Evolutionary conservation across 1,140 invertebrate species (phyloP), one percentile per base, ranked within the genome.

Genomic region (Atta cephalotes): DNA sequence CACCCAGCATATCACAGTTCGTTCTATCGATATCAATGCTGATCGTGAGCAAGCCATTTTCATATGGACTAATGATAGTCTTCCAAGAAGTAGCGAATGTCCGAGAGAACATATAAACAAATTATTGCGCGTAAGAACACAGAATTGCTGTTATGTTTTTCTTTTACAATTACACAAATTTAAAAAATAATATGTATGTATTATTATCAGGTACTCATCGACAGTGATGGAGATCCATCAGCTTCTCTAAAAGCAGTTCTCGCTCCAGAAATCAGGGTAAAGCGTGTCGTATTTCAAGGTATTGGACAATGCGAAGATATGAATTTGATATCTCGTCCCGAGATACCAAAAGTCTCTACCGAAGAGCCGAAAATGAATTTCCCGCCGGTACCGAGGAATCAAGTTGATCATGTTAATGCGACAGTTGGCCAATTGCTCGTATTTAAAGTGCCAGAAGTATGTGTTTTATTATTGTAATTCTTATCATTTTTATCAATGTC

Each of bases 1-100:
- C 92, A 95, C 96, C 91, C 96, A 96, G 58, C 96, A 97, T 60
- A 96, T 98, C 63, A 97, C 97, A 0, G 97, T 98, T 6, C 95
- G 97, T 62, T 95, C 96, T 63, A 96, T 98, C 4, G 95, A 95
- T 21, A 96, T 95, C 10, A 95, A 70, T 31, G 45, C 79, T 28
- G 93, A 94, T 82, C 88, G 94, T 0, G 93, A 96, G 65, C 80
- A 96, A 63, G 96, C 96, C 63, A 96, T 96, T 51, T 98, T 98
- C 88, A 96, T 97, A 0, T 99, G 98, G 97, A 98, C 98, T 6
- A 99, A 99, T 92, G 98, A 98, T 87, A 97, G 97, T 25, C 92
- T 99, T 85, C 97, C 97, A 0, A 97, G 97, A 66, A 97, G 96
- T 91, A 96, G 96, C 25, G 92, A 92, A 7, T 99, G 98, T 92